Conservation (phyloP, 2,888 invertebrate species). For the Carabus problematicus region DNA sequence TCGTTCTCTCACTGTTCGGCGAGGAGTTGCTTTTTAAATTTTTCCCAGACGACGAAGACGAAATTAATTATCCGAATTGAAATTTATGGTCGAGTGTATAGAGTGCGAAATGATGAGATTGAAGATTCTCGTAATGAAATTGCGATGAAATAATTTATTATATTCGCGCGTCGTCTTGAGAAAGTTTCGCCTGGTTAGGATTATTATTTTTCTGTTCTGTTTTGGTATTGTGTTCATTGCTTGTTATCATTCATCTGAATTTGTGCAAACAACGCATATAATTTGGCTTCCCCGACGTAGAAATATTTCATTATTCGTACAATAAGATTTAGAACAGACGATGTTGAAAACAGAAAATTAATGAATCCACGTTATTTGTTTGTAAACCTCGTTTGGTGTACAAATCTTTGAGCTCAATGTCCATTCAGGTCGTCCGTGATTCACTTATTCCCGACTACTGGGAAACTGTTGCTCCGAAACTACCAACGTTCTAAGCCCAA, state of each 20-base stretch:
- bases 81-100: slow-evolving; percentile 24
- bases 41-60: slow-evolving; percentile 17
- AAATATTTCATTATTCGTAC: background rate
- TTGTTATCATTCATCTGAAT: no score
- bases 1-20: slow-evolving; percentile 7
- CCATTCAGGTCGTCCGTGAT: slow-evolving; percentile 1
- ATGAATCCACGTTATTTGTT: background rate
- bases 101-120: slow-evolving; percentile 22
- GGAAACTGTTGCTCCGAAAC: slow-evolving; percentile 28
- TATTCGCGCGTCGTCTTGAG: background rate
- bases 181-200: background rate
- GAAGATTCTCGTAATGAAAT: slow-evolving; percentile 23
- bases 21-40: slow-evolving; percentile 18
- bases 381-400: no score
- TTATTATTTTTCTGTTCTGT: no score
- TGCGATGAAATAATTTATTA: slow-evolving; percentile 21
- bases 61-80: slow-evolving; percentile 39
- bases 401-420: background rate
- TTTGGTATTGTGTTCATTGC: no score
- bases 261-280: no score
- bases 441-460: slow-evolving; percentile 22
- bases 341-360: background rate
- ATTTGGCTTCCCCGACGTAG: no score
- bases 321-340: background rate
- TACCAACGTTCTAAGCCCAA: slow-evolving; percentile 14